Conservation (phyloP, 1,140 invertebrate genomes). For the Drosophila erecta region DNA sequence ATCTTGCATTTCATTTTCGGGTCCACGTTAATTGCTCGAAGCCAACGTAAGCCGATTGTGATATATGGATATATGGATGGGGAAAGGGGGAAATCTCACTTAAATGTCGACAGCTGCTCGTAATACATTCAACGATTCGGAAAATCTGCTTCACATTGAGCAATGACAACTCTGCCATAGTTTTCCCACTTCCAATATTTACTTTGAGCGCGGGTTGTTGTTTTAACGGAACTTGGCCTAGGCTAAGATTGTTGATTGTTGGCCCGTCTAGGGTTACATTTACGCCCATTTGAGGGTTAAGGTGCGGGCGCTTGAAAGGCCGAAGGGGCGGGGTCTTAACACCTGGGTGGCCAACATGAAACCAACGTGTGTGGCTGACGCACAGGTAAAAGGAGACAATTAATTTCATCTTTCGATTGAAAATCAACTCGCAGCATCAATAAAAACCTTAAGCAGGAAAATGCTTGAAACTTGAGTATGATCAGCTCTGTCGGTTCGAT, state of each 20-base stretch:
- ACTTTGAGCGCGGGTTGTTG: constrained; percentile 2
- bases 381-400: constrained; percentile 62
- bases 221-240: constrained; percentile 28
- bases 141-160: constrained; percentile 17
- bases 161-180: constrained; percentile 11
- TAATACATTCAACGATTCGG: constrained; percentile 1
- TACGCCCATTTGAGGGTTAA: constrained; percentile 3
- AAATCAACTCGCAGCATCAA: constrained; percentile 32
- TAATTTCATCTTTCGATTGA: constrained; percentile 61
- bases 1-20: not conserved
- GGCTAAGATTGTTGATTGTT: constrained; percentile 21
- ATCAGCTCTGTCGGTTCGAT: not conserved
- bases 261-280: constrained; percentile 28
- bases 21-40: not conserved
- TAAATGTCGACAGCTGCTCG: constrained; percentile 21
- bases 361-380: constrained; percentile 36
- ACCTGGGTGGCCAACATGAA: constrained; percentile 32
- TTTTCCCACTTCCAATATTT: not conserved
- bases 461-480: constrained; percentile 50
- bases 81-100: not conserved
- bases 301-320: constrained; percentile 23
- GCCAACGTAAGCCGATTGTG: not conserved
- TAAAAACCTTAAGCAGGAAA: constrained; percentile 62
- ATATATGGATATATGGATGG: not conserved
- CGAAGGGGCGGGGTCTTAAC: constrained; percentile 14